A percentile compares a stretch with the other conserved stretches of the same genome.
phyloP scores from a whole-genome alignment of 1,140 invertebrate species.

The Lanistes nyassanus region DNA sequence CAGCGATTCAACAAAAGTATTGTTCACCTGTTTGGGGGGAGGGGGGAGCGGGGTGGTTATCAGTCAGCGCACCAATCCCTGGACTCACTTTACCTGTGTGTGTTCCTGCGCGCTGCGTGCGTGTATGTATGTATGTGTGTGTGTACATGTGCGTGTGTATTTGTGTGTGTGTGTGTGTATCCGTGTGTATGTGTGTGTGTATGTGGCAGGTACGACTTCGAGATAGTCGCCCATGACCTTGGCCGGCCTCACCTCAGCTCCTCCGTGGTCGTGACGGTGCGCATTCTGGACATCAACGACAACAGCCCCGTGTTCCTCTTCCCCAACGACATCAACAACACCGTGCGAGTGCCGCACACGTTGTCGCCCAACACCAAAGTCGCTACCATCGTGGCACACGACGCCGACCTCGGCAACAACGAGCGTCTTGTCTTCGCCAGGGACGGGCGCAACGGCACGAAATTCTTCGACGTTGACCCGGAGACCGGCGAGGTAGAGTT shows the following conservation, averaged over 20 bases:
- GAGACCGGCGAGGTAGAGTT: conserved; percentile 35
- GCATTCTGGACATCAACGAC: conserved; percentile 84
- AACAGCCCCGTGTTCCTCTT: conserved; percentile 78
- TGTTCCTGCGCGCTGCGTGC: no score
- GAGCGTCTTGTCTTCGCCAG: conserved; percentile 42
- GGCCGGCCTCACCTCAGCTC: conserved; percentile 72
- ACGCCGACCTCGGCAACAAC: conserved; percentile 54
- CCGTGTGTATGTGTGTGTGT: no score
- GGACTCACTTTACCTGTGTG: no score
- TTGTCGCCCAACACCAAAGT: conserved; percentile 42
- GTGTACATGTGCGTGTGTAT: no score
- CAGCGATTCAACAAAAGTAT: no score
- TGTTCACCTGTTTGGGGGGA: no score
- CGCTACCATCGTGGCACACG: conserved; percentile 44
- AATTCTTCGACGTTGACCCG: conserved; percentile 42
- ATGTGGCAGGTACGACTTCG: conserved; percentile 77
- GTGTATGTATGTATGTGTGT: no score
- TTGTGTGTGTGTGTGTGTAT: no score
- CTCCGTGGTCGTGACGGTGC: conserved; percentile 64
- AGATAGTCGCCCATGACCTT: conserved; percentile 76
- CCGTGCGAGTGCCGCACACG: conserved; percentile 42
- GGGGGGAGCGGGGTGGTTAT: no score
- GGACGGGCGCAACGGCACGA: conserved; percentile 42
- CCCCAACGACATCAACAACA: conserved; percentile 53
- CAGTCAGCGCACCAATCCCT: no score